Evolutionary conservation across 2,888 invertebrate species (phyloP).

Genomic region (Amiota mariae): DNA sequence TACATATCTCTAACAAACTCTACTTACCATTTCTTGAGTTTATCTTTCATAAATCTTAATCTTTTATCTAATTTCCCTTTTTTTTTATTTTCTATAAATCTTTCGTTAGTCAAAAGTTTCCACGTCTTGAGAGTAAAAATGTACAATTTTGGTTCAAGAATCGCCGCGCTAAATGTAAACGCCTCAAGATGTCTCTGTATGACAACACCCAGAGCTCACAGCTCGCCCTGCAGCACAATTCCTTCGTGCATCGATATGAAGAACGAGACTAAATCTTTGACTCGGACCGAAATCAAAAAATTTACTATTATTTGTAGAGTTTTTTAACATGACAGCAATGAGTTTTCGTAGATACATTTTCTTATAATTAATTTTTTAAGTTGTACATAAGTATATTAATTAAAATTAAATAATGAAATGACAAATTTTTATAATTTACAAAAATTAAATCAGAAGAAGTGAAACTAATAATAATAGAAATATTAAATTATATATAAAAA

Average conservation of each 20-base stretch:
- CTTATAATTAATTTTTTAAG: too few relatives aligned
- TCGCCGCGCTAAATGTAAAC: slow-evolving; percentile 97
- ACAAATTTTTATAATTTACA: slow-evolving; percentile 10
- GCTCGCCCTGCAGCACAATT: slow-evolving; percentile 65
- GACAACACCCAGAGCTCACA: slow-evolving; percentile 75
- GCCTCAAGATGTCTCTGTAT: slow-evolving; percentile 92
- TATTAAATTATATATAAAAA: background rate
- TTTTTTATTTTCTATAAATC: background rate
- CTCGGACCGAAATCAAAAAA: too few relatives aligned
- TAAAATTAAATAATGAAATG: background rate
- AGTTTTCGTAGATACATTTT: too few relatives aligned
- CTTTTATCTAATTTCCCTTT: background rate
- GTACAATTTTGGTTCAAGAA: slow-evolving; percentile 99
- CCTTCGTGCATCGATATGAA: slow-evolving; percentile 72
- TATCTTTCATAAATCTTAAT: background rate
- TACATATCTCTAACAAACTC: background rate
- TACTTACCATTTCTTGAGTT: background rate
- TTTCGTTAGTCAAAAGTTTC: slow-evolving; percentile 89
- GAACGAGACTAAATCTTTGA: slow-evolving; percentile 68
- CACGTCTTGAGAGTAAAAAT: slow-evolving; percentile 98
- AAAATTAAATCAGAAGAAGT: background rate
- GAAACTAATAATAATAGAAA: background rate
- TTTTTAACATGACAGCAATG: too few relatives aligned
- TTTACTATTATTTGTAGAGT: too few relatives aligned
- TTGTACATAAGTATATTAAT: too few relatives aligned